Base-by-base conservation (phyloP, 2,113 vertebrate species). In the Cyphomyrus plagiostoma region DNA sequence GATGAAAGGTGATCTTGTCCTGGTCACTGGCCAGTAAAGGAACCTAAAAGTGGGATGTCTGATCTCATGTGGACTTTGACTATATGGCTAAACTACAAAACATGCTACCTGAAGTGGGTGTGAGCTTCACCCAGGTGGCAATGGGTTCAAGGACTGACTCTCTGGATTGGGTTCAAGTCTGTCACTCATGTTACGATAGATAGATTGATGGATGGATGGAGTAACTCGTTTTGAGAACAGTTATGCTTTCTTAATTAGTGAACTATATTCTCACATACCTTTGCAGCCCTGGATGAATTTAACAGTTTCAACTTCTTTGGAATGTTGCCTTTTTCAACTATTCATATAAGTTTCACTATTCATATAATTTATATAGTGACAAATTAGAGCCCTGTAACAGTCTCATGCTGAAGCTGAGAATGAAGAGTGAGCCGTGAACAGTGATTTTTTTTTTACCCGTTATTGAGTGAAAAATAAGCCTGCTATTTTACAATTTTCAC, bases 401-500 rank as follows among this genome's bases (percentile, higher is more conserved):
- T 80, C 15, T 80, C 74, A 42, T 19, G 74, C 35, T 80, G 74
- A 80, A 80, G 17, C 74, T 80, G 30, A 80, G 30, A 80, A 80
- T 80, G 74, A 80, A 19, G 35, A 21, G 15, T 35, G 30, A 77
- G 30, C 11, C 7, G 30, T 77, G 35, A 77, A 58, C 56, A n/a
- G 56, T 58, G 70, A 11, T 56, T 56, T 42, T 15, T 80, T 80
- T 80, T 80, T 80, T 42, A 80, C 74, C 74, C 74, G 6, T 80
- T 39, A 80, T 80, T 39, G 74, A 42, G 74, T 80, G 74, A 42
- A 80, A 80, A 80, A 80, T 17, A 80, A 42, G 74, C 35, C 74
- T 70, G 62, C 62, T 70, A 70, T 70, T 70, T 70, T 70, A 70
- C 74, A 80, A 39, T 80, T 80, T 80, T 42, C 74, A 80, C 74